phyloP scores from a whole-genome alignment of 2,888 invertebrate genomes.

The Acrocyrtus sp. region DNA sequence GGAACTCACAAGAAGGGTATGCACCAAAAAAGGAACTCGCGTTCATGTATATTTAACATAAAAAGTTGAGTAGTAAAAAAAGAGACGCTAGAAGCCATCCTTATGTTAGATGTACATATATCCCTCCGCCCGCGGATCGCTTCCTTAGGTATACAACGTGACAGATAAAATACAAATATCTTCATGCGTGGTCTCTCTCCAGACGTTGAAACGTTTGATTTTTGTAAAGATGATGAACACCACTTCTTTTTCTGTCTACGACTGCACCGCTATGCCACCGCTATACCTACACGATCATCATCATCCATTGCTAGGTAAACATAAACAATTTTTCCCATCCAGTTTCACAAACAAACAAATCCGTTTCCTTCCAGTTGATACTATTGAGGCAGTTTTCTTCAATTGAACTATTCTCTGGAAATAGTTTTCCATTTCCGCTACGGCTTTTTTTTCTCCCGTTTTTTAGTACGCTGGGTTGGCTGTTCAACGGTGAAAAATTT shows the following conservation, averaged over 20 bases:
- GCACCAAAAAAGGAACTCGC: neutral
- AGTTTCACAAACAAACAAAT: no score
- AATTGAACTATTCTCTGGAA: neutral
- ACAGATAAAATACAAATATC: no score
- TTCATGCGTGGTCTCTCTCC: no score
- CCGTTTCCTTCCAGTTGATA: neutral
- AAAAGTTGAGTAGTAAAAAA: no score
- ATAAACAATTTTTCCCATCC: neutral
- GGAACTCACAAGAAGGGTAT: conserved; percentile 5
- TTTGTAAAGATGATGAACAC: conserved; percentile 9
- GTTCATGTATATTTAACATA: neutral
- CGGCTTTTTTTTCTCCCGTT: neutral
- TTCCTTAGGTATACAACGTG: no score
- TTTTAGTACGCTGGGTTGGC: neutral
- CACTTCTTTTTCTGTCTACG: neutral
- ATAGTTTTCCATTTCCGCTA: conserved; percentile 20
- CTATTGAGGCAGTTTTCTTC: neutral
- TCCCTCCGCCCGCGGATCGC: no score
- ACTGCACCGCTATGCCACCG: neutral
- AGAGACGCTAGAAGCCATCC: no score
- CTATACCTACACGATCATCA: no score
- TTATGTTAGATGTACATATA: no score
- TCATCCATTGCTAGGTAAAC: no score
- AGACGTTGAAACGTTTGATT: conserved; percentile 22
- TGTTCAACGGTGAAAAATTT: conserved; percentile 20